phyloP scores from a whole-genome alignment of 2,888 invertebrate species.

The Himalopsyche anomala region DNA sequence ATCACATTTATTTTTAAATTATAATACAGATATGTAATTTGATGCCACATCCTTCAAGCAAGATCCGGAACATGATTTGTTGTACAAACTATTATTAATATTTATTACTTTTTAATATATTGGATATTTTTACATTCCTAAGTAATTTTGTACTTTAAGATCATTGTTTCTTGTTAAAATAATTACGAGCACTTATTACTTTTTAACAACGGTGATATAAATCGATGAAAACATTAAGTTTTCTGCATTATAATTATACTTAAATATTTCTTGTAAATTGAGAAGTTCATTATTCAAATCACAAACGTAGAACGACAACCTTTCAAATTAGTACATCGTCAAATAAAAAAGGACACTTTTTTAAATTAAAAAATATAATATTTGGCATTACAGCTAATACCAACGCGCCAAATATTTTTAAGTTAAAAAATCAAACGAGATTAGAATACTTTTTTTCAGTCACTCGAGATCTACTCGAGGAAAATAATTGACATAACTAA shows the following conservation, averaged over 20 bases:
- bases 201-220: conserved; percentile 25
- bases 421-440: too few relatives aligned
- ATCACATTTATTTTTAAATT: too few relatives aligned
- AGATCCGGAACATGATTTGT: too few relatives aligned
- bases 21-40: too few relatives aligned
- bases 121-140: neutral
- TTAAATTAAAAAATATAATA: too few relatives aligned
- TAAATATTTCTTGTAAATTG: conserved; percentile 34
- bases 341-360: too few relatives aligned
- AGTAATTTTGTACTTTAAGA: neutral
- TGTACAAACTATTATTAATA: neutral
- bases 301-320: neutral
- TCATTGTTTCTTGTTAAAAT: conserved; percentile 34
- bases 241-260: conserved; percentile 36
- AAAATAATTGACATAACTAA: too few relatives aligned
- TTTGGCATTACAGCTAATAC: too few relatives aligned
- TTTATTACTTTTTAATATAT: neutral
- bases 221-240: conserved; percentile 46
- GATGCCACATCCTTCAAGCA: too few relatives aligned
- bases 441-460: too few relatives aligned
- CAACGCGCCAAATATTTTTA: too few relatives aligned
- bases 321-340: neutral
- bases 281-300: conserved; percentile 7
- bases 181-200: conserved; percentile 18
- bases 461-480: too few relatives aligned